These are phyloP conservation scores for Pogonognathellus flavescens DNA, from an alignment of 1,140 invertebrate genomes.

Conservation along the genomic window DNA sequence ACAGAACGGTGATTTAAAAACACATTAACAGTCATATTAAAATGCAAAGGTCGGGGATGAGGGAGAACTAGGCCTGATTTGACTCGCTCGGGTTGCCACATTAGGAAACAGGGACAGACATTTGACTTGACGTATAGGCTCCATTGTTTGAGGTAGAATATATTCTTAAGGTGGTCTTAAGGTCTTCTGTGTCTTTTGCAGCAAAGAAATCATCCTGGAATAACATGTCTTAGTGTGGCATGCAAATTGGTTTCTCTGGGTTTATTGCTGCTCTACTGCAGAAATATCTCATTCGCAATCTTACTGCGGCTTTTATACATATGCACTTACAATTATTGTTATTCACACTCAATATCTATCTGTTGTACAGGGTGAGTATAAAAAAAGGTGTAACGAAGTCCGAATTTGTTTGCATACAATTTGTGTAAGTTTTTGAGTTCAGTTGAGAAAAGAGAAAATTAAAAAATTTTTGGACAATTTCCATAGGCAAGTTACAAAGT, in stretches of 20 bases:
- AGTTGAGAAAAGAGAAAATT: too few relatives aligned
- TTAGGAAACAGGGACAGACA: slow-evolving; percentile 39
- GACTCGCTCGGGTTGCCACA: slow-evolving; percentile 21
- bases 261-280: too few relatives aligned
- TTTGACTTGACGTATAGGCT: slow-evolving; percentile 33
- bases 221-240: slow-evolving; percentile 19
- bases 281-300: not conserved
- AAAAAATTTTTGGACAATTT: too few relatives aligned
- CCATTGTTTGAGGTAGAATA: too few relatives aligned
- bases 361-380: too few relatives aligned
- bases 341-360: too few relatives aligned
- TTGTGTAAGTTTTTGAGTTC: too few relatives aligned
- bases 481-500: too few relatives aligned
- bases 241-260: slow-evolving; percentile 10
- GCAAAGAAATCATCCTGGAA: slow-evolving; percentile 17
- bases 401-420: too few relatives aligned
- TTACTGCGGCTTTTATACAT: not conserved
- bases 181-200: too few relatives aligned
- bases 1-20: slow-evolving; percentile 36
- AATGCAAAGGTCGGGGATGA: slow-evolving; percentile 34
- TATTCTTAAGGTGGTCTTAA: too few relatives aligned
- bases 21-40: slow-evolving; percentile 40
- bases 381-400: too few relatives aligned
- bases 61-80: slow-evolving; percentile 27
- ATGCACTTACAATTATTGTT: slow-evolving; percentile 13